Percentiles rank a stretch among this genome's conserved stretches.
These are phyloP conservation scores for Cylloceria caligata DNA, from an alignment of 2,888 invertebrate species.

Conservation along the genomic window DNA sequence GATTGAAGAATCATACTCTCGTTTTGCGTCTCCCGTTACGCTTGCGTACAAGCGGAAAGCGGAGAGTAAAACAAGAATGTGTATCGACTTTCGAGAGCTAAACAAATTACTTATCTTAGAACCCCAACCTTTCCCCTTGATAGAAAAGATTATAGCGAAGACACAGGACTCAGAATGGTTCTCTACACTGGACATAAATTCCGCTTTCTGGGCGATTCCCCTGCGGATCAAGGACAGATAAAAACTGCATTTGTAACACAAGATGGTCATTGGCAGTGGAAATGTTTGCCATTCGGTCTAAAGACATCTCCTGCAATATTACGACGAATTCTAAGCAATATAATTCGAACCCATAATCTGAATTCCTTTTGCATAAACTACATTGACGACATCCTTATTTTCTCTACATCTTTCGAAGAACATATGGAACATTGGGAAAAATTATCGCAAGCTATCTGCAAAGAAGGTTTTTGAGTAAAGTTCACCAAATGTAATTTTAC, in stretches of 20 bases:
- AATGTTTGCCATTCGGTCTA: conserved; percentile 43
- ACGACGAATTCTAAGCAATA: conserved; percentile 59
- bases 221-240: conserved; percentile 61
- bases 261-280: conserved; percentile 55
- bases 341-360: conserved; percentile 55
- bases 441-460: conserved; percentile 17
- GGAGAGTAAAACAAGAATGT: conserved; percentile 66
- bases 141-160: conserved; percentile 67
- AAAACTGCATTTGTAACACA: conserved; percentile 57
- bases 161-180: conserved; percentile 62
- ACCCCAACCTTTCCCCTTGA: conserved; percentile 66
- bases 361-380: conserved; percentile 52
- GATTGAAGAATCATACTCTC: conserved; percentile 68
- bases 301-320: conserved; percentile 61
- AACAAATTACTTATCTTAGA: conserved; percentile 66
- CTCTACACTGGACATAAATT: conserved; percentile 64
- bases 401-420: conserved; percentile 47
- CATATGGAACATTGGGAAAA: conserved; percentile 44
- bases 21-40: conserved; percentile 65
- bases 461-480: conserved; percentile 50
- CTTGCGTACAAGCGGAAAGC: conserved; percentile 69
- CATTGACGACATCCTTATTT: conserved; percentile 58
- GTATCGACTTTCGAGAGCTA: conserved; percentile 57
- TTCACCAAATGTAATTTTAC: conserved; percentile 46
- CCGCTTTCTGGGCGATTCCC: conserved; percentile 65